phyloP scores from a whole-genome alignment of 2,113 vertebrate genomes.

The mouse (Mus musculus) region DNA sequence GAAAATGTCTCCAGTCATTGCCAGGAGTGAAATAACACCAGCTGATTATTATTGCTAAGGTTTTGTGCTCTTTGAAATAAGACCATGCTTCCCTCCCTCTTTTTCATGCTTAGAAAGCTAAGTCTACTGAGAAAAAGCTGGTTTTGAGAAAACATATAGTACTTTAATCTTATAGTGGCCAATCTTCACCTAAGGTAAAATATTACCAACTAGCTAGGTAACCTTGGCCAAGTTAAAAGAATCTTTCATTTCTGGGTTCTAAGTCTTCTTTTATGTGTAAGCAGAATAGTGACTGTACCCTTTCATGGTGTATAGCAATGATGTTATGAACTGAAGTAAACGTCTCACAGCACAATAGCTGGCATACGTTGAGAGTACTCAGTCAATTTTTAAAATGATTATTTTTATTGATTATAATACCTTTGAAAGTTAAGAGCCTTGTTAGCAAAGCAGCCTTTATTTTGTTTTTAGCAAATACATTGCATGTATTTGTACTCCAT shows the following conservation, averaged over 20 bases:
- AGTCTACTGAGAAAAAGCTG: neutral
- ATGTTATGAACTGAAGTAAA: neutral
- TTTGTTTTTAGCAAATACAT: neutral
- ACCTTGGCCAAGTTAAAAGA: neutral
- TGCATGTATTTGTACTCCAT: neutral
- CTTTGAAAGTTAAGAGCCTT: slow-evolving; percentile 11
- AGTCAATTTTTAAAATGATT: neutral
- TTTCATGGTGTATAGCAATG: neutral
- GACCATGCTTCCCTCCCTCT: neutral
- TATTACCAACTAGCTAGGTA: neutral
- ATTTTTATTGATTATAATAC: neutral
- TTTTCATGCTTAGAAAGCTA: neutral
- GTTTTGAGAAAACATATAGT: neutral
- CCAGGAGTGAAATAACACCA: neutral
- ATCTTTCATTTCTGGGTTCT: neutral
- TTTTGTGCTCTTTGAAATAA: slow-evolving; percentile 44
- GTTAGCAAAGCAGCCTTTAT: neutral
- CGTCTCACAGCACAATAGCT: neutral
- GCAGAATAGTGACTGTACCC: neutral
- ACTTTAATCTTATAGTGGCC: slow-evolving; percentile 4
- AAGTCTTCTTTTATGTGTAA: neutral
- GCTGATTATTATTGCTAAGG: neutral
- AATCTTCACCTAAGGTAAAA: neutral
- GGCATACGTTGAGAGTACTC: neutral
- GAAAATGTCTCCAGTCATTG: neutral